Evolutionary conservation across 1,140 invertebrate genomes (phyloP).

Genomic region (Orchesella cincta): DNA sequence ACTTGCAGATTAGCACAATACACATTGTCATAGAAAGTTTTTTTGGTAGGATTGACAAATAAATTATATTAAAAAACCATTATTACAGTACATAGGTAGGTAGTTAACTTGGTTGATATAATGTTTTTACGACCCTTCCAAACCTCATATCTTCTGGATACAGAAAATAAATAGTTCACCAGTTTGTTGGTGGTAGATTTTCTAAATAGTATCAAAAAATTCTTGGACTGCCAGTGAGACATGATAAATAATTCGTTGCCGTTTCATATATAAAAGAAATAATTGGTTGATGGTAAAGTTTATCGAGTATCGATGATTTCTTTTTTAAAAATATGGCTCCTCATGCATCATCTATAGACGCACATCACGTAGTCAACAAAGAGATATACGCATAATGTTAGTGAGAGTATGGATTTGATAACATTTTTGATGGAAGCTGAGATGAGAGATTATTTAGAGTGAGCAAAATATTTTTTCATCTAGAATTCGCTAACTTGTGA

Average conservation of each 20-base stretch:
- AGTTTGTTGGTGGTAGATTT: too few species aligned
- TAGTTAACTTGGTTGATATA: not conserved
- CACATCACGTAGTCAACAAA: too few species aligned
- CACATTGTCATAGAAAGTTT: too few species aligned
- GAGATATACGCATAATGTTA: not conserved
- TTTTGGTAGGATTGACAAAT: not conserved
- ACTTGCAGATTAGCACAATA: too few species aligned
- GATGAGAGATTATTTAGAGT: not conserved
- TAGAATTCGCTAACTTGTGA: constrained; percentile 23
- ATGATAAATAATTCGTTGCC: too few species aligned
- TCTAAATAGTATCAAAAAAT: too few species aligned
- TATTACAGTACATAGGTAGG: not conserved
- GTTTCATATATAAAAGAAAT: too few species aligned
- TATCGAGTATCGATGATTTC: too few species aligned
- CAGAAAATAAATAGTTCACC: too few species aligned
- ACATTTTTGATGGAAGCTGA: not conserved
- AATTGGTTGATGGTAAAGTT: too few species aligned
- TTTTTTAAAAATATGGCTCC: constrained; percentile 2
- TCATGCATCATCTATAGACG: not conserved
- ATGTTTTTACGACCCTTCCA: not conserved
- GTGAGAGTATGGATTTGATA: not conserved
- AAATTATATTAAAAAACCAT: not conserved
- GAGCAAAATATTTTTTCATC: not conserved
- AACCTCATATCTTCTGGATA: too few species aligned
- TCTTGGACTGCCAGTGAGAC: too few species aligned